Evolutionary conservation across 2,113 vertebrate species (phyloP).

Genomic region (Copsychus sechellarum): DNA sequence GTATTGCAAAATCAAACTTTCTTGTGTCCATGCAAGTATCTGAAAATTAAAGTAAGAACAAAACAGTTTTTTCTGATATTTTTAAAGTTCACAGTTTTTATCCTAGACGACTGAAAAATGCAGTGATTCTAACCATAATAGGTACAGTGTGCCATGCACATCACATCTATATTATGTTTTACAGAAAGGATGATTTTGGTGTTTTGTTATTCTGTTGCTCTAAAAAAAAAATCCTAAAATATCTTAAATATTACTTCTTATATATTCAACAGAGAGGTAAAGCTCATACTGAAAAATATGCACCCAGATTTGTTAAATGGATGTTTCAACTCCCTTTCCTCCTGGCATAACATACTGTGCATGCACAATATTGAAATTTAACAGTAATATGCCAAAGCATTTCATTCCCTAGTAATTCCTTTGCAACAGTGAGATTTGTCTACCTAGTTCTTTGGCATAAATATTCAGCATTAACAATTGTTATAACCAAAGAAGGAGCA

Average conservation of each 20-base stretch:
- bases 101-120: neutral
- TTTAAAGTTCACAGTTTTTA: neutral
- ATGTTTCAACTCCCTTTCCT: neutral
- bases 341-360: neutral
- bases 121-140: neutral
- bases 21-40: neutral
- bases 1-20: neutral
- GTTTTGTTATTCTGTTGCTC: neutral
- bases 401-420: slow-evolving; percentile 7
- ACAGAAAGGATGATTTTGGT: neutral
- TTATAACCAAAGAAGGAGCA: neutral
- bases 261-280: neutral
- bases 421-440: slow-evolving; percentile 8
- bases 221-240: neutral
- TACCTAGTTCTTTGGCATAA: slow-evolving; percentile 1
- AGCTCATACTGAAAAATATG: neutral
- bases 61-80: neutral
- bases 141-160: neutral
- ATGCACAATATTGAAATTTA: slow-evolving; percentile 1
- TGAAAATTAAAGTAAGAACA: neutral
- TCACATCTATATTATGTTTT: neutral
- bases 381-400: neutral
- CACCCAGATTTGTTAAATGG: neutral
- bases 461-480: neutral
- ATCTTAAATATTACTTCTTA: neutral